A percentile compares a stretch with the other conserved stretches of the same genome.
Evolutionary conservation across 2,797 vertebrate species (phyloP).

Genomic region (Pygocentrus nattereri): DNA sequence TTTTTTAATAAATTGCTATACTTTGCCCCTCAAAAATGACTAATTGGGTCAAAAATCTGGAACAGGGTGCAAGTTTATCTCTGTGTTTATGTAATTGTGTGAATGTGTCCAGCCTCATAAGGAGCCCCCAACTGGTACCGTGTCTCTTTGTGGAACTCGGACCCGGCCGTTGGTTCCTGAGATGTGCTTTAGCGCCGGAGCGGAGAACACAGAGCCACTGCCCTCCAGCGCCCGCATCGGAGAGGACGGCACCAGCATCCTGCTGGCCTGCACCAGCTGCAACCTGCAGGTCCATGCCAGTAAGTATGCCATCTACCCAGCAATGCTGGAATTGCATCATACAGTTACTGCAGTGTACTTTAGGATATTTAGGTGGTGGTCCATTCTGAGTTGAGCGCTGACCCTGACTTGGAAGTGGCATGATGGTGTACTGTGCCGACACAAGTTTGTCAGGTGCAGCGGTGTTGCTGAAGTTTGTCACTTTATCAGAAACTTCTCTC

Average conservation of each 20-base stretch:
- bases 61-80: too few relatives aligned
- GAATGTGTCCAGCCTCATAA: constrained; percentile 66
- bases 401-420: too few relatives aligned
- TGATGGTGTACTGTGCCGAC: too few relatives aligned
- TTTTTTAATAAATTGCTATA: too few relatives aligned
- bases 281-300: constrained; percentile 94
- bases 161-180: constrained; percentile 93
- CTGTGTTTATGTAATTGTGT: not conserved
- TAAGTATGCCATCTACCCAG: constrained; percentile 76
- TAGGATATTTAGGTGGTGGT: too few relatives aligned
- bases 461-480: too few relatives aligned
- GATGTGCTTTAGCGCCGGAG: constrained; percentile 95
- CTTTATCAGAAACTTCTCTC: too few relatives aligned
- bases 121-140: constrained; percentile 52
- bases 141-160: constrained; percentile 79
- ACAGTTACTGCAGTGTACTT: not conserved
- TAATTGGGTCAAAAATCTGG: too few relatives aligned
- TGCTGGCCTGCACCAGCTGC: constrained; percentile 90
- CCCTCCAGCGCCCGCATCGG: constrained; percentile 88
- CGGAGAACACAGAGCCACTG: constrained; percentile 89
- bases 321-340: not conserved
- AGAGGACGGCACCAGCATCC: constrained; percentile 91
- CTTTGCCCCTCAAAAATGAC: too few relatives aligned
- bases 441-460: too few relatives aligned
- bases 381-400: too few relatives aligned